These are phyloP conservation scores for Cryptomyrus ogoouensis DNA, from an alignment of 2,113 vertebrate genomes.

Conservation along the genomic window DNA sequence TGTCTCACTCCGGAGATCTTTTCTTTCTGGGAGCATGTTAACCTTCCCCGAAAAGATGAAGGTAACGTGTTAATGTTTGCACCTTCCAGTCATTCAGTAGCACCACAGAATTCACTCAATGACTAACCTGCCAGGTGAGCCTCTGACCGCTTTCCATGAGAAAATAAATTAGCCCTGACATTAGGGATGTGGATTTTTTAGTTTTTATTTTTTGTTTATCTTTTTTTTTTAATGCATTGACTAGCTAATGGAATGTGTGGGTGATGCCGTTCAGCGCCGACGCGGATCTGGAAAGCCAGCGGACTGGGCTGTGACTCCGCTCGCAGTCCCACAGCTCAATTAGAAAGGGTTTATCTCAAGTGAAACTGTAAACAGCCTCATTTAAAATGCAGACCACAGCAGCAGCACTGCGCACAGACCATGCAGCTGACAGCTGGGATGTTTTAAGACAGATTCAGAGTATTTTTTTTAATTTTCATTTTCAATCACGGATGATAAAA, in stretches of 20 bases:
- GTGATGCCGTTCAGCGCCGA: background rate
- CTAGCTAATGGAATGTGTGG: conserved; percentile 11
- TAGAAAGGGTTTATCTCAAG: conserved; percentile 4
- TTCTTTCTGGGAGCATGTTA: background rate
- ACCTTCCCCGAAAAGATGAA: background rate
- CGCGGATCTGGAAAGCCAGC: background rate
- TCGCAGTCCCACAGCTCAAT: background rate
- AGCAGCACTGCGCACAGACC: background rate
- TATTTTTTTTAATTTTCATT: background rate
- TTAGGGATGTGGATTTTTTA: background rate
- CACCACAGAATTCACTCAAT: background rate
- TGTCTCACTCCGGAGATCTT: background rate
- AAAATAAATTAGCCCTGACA: conserved; percentile 7
- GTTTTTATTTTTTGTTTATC: background rate
- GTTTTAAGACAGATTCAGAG: background rate
- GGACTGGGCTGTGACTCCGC: background rate
- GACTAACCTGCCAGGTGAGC: background rate
- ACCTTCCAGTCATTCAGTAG: background rate
- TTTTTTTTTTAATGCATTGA: background rate
- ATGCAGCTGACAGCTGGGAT: background rate
- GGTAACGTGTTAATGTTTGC: background rate
- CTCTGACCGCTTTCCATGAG: background rate
- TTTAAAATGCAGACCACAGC: background rate
- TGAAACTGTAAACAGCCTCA: conserved; percentile 2
- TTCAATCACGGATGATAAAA: background rate